Evolutionary conservation across 2,888 invertebrate species (phyloP), one percentile per base, ranked within the genome.

Genomic region (Archips crataeganus): DNA sequence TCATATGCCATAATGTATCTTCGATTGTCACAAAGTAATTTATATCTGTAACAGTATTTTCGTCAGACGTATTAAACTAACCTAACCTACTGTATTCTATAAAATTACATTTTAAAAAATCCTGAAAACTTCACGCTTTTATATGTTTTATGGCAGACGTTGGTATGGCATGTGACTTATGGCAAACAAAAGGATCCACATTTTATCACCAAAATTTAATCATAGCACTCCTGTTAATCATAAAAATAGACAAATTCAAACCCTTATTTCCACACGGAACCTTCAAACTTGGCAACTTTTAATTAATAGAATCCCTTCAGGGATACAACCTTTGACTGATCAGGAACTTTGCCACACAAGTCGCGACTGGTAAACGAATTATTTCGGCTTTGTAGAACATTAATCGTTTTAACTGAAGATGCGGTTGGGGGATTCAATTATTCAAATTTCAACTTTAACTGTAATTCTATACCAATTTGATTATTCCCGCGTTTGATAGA

Each of bases 341-440:
- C 73, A 57, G 68, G 42, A 69, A 73, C 63, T 73, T 67, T 15
- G 23, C 13, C 10, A 6, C 49, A 49, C 59, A 68, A 73, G 68
- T 68, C 39, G 54, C 11, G 66, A 66, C 51, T 61, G 13, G 51
- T 66, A 73, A 73, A 68, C 69, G 59, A 73, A 73, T 73, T 73
- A 68, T 49, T 73, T 59, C 57, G 47, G 68, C 73, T 73, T 69
- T 69, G 73, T 73, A 64, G 63, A 63, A 61, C 66, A 62, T 68
- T 73, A 73, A 73, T 69, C 73, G 63, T 69, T 73, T 73, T 73
- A 73, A 60, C 63, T 69, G 73, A 60, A 73, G 73, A 69, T 69
- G 73, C 73, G 68, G 73, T 39, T 64, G 57, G 63, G 57, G 49
- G 42, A 73, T 73, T 73, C 64, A 69, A 73, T 73, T 73, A 73